Conservation (phyloP, 1,140 invertebrate species). For the Papilio polytes region DNA sequence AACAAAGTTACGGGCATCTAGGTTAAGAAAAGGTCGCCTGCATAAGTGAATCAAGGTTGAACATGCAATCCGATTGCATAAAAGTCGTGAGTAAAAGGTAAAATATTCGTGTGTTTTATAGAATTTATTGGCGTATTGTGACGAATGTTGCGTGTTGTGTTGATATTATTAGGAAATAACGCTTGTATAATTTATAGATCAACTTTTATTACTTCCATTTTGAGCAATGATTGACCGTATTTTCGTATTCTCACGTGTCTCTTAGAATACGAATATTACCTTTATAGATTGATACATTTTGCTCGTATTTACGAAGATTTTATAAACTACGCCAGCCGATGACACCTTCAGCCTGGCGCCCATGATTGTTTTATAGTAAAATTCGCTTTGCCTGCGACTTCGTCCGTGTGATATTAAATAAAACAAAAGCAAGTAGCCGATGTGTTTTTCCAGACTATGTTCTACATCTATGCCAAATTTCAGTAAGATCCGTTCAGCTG, state of each 20-base stretch:
- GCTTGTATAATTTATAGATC: conserved; percentile 11
- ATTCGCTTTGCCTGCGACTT: too few species aligned
- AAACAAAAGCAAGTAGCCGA: too few species aligned
- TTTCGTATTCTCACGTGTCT: background rate
- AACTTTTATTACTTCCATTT: conserved; percentile 9
- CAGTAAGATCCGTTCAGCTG: too few species aligned
- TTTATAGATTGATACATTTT: background rate
- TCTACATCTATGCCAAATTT: too few species aligned
- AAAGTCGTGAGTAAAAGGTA: conserved; percentile 19
- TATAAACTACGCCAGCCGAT: background rate
- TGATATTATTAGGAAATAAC: background rate
- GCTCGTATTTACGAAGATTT: background rate
- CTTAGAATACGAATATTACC: background rate
- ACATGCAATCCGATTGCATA: conserved; percentile 25
- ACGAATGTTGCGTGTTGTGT: background rate
- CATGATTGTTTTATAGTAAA: background rate
- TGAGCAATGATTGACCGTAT: background rate
- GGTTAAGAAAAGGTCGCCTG: conserved; percentile 26
- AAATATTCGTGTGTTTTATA: conserved; percentile 1
- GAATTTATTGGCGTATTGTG: conserved; percentile 3
- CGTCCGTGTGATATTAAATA: too few species aligned
- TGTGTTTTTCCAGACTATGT: too few species aligned
- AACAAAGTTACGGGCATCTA: background rate
- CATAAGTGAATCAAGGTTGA: conserved; percentile 21
- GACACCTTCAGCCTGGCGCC: too few species aligned